A percentile compares a stretch with the other conserved stretches of the same genome.
Evolutionary conservation across 2,888 invertebrate genomes (phyloP).

Genomic region (Drosophila gaucha): DNA sequence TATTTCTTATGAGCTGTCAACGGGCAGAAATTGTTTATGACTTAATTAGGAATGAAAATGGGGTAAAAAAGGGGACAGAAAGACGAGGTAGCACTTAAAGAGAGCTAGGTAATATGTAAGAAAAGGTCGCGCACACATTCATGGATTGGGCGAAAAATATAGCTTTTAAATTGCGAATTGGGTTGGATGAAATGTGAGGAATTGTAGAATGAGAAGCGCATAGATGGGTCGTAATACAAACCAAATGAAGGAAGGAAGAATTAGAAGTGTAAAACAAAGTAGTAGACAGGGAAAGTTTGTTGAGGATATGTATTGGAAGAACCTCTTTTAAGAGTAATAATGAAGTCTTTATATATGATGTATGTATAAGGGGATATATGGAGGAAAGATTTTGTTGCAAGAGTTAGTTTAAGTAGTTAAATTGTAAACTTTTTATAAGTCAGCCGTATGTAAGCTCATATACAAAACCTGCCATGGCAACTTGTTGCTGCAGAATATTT

Average conservation of each 20-base stretch:
- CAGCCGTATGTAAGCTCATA: background rate
- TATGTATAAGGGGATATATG: background rate
- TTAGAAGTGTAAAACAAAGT: too few relatives aligned
- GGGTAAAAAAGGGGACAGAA: background rate
- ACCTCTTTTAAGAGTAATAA: background rate
- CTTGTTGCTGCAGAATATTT: constrained; percentile 19
- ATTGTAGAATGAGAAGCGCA: constrained; percentile 1
- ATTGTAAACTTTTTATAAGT: background rate
- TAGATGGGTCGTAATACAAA: background rate
- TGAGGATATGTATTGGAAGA: background rate
- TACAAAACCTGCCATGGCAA: background rate
- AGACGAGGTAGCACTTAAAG: background rate
- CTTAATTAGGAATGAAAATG: constrained; percentile 62
- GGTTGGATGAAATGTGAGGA: background rate
- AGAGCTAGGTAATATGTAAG: background rate
- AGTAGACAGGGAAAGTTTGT: too few relatives aligned
- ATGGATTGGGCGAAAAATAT: constrained; percentile 14
- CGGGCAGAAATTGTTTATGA: constrained; percentile 66
- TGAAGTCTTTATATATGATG: too few relatives aligned
- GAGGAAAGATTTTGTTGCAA: too few relatives aligned
- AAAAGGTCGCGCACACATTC: constrained; percentile 4
- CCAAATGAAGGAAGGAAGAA: background rate
- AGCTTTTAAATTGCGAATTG: constrained; percentile 4
- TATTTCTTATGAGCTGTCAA: constrained; percentile 72
- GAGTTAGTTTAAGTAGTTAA: too few relatives aligned